Conservation (phyloP, 1,140 invertebrate genomes). For the Camponotus vicinus region DNA sequence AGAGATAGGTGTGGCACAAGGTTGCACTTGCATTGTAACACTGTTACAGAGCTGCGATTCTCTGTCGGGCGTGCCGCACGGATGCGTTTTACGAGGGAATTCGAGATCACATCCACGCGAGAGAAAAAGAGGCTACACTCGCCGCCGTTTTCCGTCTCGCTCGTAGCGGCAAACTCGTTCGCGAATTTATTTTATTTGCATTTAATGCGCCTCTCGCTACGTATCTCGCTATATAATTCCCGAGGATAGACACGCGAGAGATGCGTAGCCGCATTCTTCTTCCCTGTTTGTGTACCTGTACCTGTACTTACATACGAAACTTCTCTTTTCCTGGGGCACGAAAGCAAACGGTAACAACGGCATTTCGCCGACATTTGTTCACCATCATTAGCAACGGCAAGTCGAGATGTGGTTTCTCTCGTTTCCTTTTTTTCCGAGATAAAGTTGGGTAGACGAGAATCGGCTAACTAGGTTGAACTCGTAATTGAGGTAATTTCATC, state of each 20-base stretch:
- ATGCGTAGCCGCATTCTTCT: no score
- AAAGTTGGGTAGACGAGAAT: conserved; percentile 28
- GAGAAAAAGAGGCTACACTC: background rate
- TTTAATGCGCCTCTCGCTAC: conserved; percentile 57
- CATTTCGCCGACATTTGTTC: conserved; percentile 21
- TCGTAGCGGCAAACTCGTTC: conserved; percentile 36
- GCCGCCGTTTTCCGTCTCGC: conserved; percentile 51
- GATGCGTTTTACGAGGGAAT: conserved; percentile 69
- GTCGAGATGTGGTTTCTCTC: conserved; percentile 1
- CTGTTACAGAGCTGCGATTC: conserved; percentile 33
- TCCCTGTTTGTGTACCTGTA: background rate
- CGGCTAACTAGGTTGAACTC: conserved; percentile 9
- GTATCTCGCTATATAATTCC: conserved; percentile 56
- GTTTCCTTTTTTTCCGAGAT: background rate
- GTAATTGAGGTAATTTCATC: conserved; percentile 25
- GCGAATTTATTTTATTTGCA: conserved; percentile 68
- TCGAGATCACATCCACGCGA: conserved; percentile 37
- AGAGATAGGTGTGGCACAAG: no score
- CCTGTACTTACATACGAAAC: background rate
- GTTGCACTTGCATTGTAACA: background rate
- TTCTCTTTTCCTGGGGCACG: background rate
- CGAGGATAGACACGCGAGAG: conserved; percentile 12
- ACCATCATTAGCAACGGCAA: conserved; percentile 14
- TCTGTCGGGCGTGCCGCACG: conserved; percentile 24
- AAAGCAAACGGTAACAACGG: conserved; percentile 24